These are phyloP conservation scores for Cephus runcator DNA, from an alignment of 2,888 invertebrate species.

Conservation along the genomic window DNA sequence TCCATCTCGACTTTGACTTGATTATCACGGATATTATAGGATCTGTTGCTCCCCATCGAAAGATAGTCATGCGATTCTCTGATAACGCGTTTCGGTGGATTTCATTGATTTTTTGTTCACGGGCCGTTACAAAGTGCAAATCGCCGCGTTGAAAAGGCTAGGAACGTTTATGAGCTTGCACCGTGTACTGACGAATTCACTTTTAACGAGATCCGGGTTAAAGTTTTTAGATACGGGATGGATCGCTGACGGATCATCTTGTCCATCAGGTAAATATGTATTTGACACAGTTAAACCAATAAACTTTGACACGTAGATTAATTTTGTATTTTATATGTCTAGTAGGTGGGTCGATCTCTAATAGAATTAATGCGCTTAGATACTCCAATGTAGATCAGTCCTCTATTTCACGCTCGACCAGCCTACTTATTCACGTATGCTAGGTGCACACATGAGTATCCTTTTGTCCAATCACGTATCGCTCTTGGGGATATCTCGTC, in stretches of 20 bases:
- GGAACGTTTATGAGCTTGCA: not conserved
- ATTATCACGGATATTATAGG: constrained; percentile 41
- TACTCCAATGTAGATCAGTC: not conserved
- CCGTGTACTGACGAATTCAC: not conserved
- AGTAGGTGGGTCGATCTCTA: not conserved
- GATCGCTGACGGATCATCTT: too few relatives aligned
- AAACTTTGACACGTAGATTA: not conserved
- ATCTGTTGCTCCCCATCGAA: not conserved
- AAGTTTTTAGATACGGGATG: too few relatives aligned
- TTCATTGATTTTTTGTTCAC: not conserved
- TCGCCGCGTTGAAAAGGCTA: not conserved
- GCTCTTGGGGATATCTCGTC: not conserved
- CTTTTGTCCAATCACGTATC: not conserved
- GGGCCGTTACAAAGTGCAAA: not conserved
- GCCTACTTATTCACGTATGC: not conserved
- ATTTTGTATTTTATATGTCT: not conserved
- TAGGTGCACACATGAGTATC: not conserved
- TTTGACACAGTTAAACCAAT: not conserved
- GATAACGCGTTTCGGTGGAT: not conserved
- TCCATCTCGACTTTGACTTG: constrained; percentile 63
- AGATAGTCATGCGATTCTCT: not conserved
- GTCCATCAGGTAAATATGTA: too few relatives aligned
- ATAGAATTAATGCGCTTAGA: not conserved
- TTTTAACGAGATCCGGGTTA: not conserved
- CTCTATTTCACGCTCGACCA: not conserved